Conservation (phyloP, 2,113 vertebrate species). For the Strix aluco region DNA sequence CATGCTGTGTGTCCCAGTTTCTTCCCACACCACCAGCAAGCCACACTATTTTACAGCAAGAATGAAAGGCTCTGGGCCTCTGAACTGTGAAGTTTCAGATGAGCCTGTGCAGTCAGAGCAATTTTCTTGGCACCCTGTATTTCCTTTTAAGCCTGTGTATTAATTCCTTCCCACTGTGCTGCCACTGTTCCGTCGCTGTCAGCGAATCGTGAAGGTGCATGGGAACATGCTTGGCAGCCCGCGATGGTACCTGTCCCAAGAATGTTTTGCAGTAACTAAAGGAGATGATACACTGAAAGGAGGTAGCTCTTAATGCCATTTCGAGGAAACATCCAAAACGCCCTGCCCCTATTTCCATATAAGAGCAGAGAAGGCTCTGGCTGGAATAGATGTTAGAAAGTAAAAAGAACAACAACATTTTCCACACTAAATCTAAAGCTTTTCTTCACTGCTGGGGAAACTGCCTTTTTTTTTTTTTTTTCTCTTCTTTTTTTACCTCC, state of each 20-base stretch:
- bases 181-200: conserved; percentile 24
- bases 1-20: neutral
- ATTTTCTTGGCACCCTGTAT: neutral
- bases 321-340: conserved; percentile 21
- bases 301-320: conserved; percentile 16
- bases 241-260: conserved; percentile 6
- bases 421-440: conserved; percentile 52
- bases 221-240: conserved; percentile 21
- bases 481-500: neutral
- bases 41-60: neutral
- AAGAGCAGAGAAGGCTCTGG: conserved; percentile 8
- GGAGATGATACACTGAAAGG: neutral
- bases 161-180: conserved; percentile 49
- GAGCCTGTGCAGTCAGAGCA: neutral
- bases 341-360: conserved; percentile 20
- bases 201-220: neutral
- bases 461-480: neutral
- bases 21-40: neutral
- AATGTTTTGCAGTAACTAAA: conserved; percentile 20
- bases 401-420: conserved; percentile 37
- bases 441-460: conserved; percentile 40
- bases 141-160: neutral
- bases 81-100: neutral
- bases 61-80: neutral
- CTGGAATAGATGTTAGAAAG: conserved; percentile 48